phyloP scores from a whole-genome alignment of 53 echinoderm and acorn worm genomes.

The Glandiceps talaboti region DNA sequence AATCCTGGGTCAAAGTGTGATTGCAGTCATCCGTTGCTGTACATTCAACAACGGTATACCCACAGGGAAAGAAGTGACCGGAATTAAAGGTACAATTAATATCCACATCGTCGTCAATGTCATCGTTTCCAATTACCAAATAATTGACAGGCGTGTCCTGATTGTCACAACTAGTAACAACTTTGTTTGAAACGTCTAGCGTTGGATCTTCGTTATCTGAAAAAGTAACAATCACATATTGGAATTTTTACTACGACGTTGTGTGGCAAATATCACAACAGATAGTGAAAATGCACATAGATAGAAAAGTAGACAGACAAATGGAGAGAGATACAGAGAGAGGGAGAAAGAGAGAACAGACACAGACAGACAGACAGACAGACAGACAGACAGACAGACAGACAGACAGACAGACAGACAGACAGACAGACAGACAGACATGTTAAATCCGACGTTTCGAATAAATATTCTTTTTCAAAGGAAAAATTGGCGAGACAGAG shows the following conservation, averaged over 20 bases:
- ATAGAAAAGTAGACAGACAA: too few relatives aligned
- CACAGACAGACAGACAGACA: not conserved
- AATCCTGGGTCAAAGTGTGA: not conserved
- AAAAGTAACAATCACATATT: too few relatives aligned
- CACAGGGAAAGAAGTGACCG: not conserved
- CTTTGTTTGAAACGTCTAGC: not conserved
- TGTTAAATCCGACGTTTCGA: too few relatives aligned
- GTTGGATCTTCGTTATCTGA: not conserved
- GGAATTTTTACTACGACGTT: too few relatives aligned
- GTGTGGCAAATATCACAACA: too few relatives aligned
- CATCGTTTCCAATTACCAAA: not conserved
- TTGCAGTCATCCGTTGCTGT: not conserved
- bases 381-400: not conserved
- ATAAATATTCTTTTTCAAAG: too few relatives aligned
- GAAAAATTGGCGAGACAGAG: too few relatives aligned
- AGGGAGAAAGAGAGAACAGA: too few relatives aligned
- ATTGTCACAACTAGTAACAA: not conserved
- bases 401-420: constrained; percentile 1
- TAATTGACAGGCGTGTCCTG: not conserved
- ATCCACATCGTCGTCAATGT: not conserved
- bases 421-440: constrained; percentile 1
- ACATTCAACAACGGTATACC: not conserved
- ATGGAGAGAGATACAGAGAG: too few relatives aligned
- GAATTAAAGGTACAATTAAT: not conserved
- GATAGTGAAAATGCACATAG: too few relatives aligned